phyloP scores from a whole-genome alignment of 2,113 vertebrate genomes.

The Cyphomyrus discorhynchus region DNA sequence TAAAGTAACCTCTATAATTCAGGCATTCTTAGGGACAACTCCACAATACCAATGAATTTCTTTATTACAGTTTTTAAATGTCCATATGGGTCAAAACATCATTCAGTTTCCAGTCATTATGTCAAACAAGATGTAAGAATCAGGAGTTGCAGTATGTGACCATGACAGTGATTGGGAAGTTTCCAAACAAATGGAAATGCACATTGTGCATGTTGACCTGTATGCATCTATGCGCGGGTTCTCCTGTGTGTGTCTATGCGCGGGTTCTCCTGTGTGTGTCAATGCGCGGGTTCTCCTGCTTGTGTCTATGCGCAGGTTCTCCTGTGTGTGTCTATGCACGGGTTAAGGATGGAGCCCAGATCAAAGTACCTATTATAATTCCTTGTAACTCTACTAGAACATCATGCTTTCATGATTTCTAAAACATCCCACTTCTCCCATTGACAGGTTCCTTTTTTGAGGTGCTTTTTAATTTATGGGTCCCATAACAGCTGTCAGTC shows the following conservation, averaged over 20 bases:
- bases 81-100: not conserved
- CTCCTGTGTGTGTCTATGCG: too few species aligned
- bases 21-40: not conserved
- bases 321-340: not conserved
- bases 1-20: not conserved
- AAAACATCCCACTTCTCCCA: not conserved
- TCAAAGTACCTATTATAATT: not conserved
- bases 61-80: not conserved
- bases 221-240: not conserved
- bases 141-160: not conserved
- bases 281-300: too few species aligned
- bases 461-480: not conserved
- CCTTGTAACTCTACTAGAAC: not conserved
- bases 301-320: not conserved
- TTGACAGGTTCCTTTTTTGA: not conserved
- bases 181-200: not conserved
- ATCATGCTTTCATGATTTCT: not conserved
- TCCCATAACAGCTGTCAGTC: conserved; percentile 14
- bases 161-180: not conserved
- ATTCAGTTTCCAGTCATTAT: not conserved
- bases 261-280: too few species aligned
- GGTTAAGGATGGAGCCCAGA: not conserved
- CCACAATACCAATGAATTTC: not conserved
- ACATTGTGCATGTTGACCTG: not conserved
- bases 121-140: not conserved